Evolutionary conservation across 2,888 invertebrate genomes (phyloP).

Genomic region (Deilephila porcellus): DNA sequence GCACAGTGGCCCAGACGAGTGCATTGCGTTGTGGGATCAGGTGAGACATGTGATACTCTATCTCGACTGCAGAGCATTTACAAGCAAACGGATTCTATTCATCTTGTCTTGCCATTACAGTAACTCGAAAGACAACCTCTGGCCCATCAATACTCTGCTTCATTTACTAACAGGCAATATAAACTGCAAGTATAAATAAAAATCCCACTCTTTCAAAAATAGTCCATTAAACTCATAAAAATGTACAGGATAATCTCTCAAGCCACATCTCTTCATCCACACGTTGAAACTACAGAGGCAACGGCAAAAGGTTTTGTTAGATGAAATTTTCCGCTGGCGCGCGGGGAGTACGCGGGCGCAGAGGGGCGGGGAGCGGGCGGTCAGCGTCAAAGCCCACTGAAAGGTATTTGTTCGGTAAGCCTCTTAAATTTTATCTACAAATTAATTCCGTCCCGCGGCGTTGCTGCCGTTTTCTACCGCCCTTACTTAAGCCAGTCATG

Average conservation of each 20-base stretch:
- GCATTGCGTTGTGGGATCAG: no score
- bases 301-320: conserved; percentile 21
- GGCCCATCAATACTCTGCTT: no score
- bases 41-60: no score
- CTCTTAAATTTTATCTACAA: conserved; percentile 47
- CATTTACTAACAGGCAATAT: not conserved
- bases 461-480: conserved; percentile 15
- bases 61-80: no score
- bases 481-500: conserved; percentile 15
- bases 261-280: no score
- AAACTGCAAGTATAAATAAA: not conserved
- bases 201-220: not conserved
- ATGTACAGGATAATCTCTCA: not conserved
- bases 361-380: not conserved
- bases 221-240: conserved; percentile 14
- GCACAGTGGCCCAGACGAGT: no score
- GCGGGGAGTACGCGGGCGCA: not conserved
- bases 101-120: no score
- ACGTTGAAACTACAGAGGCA: conserved; percentile 1
- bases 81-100: no score
- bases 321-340: conserved; percentile 22
- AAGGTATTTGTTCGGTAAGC: conserved; percentile 45
- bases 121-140: no score
- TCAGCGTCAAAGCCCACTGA: conserved; percentile 42
- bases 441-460: conserved; percentile 38